A percentile compares a stretch with the other conserved stretches of the same genome.
These are phyloP conservation scores for Chitala chitala DNA, from an alignment of 2,113 vertebrate genomes.

Conservation along the genomic window DNA sequence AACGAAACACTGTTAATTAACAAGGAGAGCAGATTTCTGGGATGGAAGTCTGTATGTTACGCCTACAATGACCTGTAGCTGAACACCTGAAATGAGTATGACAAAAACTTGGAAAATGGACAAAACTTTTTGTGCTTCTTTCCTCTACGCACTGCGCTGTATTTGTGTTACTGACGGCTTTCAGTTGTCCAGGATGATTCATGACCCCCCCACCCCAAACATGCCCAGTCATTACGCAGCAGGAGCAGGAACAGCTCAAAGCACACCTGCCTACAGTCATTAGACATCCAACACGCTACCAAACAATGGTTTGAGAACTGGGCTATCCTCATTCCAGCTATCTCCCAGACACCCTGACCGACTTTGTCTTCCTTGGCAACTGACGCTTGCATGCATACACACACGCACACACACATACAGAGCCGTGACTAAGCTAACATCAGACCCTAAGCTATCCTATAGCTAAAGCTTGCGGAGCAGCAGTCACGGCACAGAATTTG, in stretches of 20 bases:
- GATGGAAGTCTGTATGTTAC: not conserved
- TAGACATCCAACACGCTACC: not conserved
- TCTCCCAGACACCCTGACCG: not conserved
- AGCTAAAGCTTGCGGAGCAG: not conserved
- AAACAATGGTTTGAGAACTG: not conserved
- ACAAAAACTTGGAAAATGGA: not conserved
- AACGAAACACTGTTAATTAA: not conserved
- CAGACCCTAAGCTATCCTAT: too few relatives aligned
- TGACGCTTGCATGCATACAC: too few relatives aligned
- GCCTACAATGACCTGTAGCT: not conserved
- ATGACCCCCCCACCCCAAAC: too few relatives aligned
- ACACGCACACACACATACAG: not conserved
- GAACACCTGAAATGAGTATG: not conserved
- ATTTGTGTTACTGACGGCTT: too few relatives aligned
- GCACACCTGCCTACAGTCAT: not conserved
- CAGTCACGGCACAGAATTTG: not conserved
- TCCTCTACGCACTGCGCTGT: too few relatives aligned
- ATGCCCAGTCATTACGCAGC: not conserved
- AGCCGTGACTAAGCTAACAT: not conserved
- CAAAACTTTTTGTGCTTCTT: not conserved
- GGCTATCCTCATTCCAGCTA: not conserved
- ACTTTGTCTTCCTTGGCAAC: too few relatives aligned
- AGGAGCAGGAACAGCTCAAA: not conserved
- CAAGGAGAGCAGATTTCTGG: not conserved
- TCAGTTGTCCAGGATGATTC: too few relatives aligned